Evolutionary conservation across 2,113 vertebrate species (phyloP).

Genomic region (Sterna hirundo): DNA sequence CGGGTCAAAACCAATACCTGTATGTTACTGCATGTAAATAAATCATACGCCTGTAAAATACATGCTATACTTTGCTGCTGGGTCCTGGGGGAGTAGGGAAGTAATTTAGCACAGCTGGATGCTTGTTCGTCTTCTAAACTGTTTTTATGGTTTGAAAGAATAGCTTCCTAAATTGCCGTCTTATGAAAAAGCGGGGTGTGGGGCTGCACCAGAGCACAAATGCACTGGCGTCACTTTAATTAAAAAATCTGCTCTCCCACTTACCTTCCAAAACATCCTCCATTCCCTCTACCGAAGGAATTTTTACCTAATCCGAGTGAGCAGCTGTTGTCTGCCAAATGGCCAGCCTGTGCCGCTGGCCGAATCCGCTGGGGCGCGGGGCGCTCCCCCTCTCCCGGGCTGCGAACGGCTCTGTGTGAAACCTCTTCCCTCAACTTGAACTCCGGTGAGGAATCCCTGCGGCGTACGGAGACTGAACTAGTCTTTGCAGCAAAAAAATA

Average conservation of each 20-base stretch:
- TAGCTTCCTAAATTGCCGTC: neutral
- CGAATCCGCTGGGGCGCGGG: fast-evolving
- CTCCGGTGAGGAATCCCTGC: neutral
- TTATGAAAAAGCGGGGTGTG: neutral
- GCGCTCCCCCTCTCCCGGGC: neutral
- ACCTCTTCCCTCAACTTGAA: conserved; percentile 37
- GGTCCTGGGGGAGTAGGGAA: neutral
- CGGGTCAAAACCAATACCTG: conserved; percentile 24
- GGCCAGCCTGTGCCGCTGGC: neutral
- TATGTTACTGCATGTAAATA: neutral
- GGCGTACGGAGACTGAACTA: neutral
- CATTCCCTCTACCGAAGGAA: neutral
- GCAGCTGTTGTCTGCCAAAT: conserved; percentile 35
- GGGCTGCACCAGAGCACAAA: neutral
- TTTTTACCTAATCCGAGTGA: neutral
- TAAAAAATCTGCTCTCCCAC: neutral
- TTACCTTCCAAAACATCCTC: neutral
- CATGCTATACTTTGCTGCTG: conserved; percentile 6
- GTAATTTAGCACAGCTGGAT: conserved; percentile 54
- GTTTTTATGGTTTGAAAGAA: neutral
- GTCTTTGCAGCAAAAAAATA: neutral
- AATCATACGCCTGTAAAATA: conserved; percentile 17
- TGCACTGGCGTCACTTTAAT: neutral
- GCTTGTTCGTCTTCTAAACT: neutral
- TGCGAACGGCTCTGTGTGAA: neutral